These are phyloP conservation scores for Scaptodrosophila lebanonensis DNA, from an alignment of 1,140 invertebrate species.

Conservation along the genomic window DNA sequence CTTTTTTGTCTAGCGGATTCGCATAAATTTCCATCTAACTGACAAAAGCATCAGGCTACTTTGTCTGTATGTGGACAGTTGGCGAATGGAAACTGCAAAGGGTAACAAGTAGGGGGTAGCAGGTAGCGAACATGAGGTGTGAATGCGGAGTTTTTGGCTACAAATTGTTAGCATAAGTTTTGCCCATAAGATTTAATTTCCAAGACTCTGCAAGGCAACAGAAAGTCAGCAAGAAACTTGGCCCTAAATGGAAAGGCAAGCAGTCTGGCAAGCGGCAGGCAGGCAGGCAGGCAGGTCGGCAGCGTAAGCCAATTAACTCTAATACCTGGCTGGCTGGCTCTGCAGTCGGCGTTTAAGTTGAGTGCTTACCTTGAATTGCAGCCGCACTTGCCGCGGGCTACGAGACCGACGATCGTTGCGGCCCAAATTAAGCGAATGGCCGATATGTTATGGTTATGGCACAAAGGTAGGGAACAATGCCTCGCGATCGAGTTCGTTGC, in stretches of 20 bases:
- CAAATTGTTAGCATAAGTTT: too few species aligned
- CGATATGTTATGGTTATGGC: too few species aligned
- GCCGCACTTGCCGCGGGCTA: conserved; percentile 2
- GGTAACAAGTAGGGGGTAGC: background rate
- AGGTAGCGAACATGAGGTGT: too few species aligned
- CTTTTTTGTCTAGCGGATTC: conserved; percentile 15
- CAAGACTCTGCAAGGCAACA: too few species aligned
- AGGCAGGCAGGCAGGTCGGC: conserved; percentile 6
- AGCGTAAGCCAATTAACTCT: conserved; percentile 52
- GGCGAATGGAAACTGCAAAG: conserved; percentile 1
- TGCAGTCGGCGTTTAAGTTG: conserved; percentile 5
- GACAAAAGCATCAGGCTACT: conserved; percentile 23
- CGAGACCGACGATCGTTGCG: conserved; percentile 24
- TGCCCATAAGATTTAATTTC: too few species aligned
- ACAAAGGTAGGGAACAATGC: conserved; percentile 4
- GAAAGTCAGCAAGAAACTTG: too few species aligned
- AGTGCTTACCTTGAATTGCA: conserved; percentile 17
- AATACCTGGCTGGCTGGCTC: conserved; percentile 24
- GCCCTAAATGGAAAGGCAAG: conserved; percentile 26
- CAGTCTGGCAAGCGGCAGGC: conserved; percentile 1
- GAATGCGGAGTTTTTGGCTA: too few species aligned
- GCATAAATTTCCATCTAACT: conserved; percentile 59
- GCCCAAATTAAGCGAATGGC: background rate
- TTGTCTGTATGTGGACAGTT: background rate
- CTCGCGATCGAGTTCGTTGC: conserved; percentile 33